Percentiles rank a stretch among this genome's conserved stretches.
Conservation (phyloP, 2,113 vertebrate species). For the Circaetus cinerascens region DNA sequence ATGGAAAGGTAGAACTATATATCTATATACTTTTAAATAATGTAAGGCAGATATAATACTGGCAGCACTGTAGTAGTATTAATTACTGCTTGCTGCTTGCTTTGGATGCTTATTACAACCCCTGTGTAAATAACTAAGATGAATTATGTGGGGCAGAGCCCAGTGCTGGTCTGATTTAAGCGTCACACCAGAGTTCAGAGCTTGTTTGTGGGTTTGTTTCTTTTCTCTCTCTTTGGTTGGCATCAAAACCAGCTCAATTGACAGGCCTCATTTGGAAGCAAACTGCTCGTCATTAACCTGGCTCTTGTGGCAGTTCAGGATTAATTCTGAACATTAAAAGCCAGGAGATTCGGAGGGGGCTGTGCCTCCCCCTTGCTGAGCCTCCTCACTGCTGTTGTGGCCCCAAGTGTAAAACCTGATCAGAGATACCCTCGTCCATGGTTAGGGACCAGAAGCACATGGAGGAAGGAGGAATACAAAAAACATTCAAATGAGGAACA, state of each 20-base stretch:
- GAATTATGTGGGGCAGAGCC: neutral
- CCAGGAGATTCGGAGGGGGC: neutral
- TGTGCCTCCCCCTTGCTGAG: neutral
- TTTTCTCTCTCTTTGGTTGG: neutral
- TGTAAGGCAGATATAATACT: neutral
- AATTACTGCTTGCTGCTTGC: neutral
- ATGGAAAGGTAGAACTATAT: neutral
- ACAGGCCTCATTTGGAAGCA: neutral
- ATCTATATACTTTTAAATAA: neutral
- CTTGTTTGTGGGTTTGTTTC: neutral
- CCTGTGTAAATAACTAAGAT: neutral
- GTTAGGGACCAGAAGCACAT: neutral
- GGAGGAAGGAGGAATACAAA: neutral
- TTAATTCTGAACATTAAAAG: neutral
- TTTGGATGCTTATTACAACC: neutral
- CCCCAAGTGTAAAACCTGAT: neutral
- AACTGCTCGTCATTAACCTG: neutral
- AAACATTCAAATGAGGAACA: neutral
- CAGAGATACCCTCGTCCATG: neutral
- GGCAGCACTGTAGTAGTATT: neutral
- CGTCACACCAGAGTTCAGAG: neutral
- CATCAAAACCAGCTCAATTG: neutral
- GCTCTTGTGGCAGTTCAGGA: neutral
- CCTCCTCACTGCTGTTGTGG: neutral
- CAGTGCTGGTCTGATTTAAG: neutral